Evolutionary conservation across 2,113 vertebrate species (phyloP).

Genomic region (Proterorhinus semilunaris): DNA sequence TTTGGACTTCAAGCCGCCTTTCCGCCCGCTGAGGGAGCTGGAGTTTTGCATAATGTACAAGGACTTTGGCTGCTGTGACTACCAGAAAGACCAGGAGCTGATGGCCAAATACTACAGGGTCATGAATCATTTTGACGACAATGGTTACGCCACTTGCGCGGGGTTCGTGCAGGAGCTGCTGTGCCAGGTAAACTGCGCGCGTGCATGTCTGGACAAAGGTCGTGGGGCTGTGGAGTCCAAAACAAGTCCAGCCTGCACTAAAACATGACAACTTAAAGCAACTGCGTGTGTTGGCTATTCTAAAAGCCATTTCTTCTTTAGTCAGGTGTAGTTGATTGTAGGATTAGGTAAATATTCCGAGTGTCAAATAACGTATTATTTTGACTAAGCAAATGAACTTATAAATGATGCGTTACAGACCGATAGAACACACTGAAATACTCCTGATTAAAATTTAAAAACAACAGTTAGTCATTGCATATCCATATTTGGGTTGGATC

Average conservation of each 20-base stretch:
- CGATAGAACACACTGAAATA: too few species aligned
- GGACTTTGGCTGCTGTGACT: slow-evolving; percentile 90
- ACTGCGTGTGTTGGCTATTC: background rate
- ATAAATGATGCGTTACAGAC: too few species aligned
- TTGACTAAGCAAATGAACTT: too few species aligned
- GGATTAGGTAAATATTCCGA: too few species aligned
- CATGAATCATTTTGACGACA: slow-evolving; percentile 74
- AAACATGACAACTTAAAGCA: background rate
- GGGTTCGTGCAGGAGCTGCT: slow-evolving; percentile 86
- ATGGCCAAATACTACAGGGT: slow-evolving; percentile 80
- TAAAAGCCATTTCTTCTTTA: background rate
- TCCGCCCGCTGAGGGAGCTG: slow-evolving; percentile 80
- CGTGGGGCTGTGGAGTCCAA: slow-evolving; percentile 3
- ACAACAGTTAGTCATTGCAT: too few species aligned
- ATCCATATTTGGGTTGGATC: too few species aligned
- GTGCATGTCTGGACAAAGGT: slow-evolving; percentile 56
- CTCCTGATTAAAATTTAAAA: too few species aligned
- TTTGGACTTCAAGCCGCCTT: slow-evolving; percentile 95
- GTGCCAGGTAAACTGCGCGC: slow-evolving; percentile 83
- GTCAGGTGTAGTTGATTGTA: background rate
- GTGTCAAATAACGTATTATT: too few species aligned
- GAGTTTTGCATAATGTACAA: slow-evolving; percentile 86
- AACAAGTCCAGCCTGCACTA: slow-evolving; percentile 4
- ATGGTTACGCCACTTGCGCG: slow-evolving; percentile 77
- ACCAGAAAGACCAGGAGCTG: slow-evolving; percentile 78